phyloP scores from a whole-genome alignment of 2,113 vertebrate genomes.

The Talpa occidentalis region DNA sequence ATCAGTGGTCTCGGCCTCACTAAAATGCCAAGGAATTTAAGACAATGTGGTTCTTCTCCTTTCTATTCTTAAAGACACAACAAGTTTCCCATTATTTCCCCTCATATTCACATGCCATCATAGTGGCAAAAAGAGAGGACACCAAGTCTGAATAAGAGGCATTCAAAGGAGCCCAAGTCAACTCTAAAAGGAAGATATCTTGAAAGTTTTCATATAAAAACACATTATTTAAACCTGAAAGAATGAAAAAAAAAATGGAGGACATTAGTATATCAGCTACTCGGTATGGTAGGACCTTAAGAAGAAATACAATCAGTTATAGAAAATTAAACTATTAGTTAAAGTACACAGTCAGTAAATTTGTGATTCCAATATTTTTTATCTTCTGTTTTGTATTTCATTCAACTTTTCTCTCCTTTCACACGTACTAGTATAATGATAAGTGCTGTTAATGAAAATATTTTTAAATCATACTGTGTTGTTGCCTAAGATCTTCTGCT shows the following conservation, averaged over 20 bases:
- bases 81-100: neutral
- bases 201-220: neutral
- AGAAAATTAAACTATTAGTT: neutral
- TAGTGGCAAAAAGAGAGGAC: neutral
- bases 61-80: neutral
- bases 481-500: no score
- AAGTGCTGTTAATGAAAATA: neutral
- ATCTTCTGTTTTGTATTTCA: neutral
- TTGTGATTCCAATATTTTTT: neutral
- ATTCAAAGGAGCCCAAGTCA: neutral
- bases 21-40: neutral
- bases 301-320: neutral
- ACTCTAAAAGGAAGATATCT: neutral
- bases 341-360: neutral
- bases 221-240: neutral
- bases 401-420: neutral
- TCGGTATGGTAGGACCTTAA: neutral
- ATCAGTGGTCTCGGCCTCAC: no score
- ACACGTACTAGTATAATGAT: neutral
- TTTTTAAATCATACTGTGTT: no score
- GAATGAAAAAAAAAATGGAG: neutral
- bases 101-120: neutral
- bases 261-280: neutral
- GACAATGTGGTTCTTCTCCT: no score
- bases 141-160: neutral